Base-by-base conservation (phyloP, 2,888 invertebrate species). In the Ophion slaviceki region DNA sequence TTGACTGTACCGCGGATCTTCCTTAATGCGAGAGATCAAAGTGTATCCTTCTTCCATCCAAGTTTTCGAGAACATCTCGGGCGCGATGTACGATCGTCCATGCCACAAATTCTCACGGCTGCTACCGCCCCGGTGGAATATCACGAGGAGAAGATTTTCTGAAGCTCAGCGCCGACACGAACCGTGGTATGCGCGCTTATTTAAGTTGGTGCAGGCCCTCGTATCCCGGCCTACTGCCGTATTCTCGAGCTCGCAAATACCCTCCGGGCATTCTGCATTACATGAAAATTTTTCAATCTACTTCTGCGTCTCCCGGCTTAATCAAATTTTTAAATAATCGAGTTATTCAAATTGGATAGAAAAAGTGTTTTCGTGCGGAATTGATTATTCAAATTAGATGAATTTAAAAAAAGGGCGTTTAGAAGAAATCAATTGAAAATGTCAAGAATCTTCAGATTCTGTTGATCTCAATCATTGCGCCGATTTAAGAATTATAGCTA, bases 21-120 rank as follows among this genome's bases (percentile, higher is more conserved):
- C 20, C 36, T 57, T 57, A 24, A 67, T 53, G 24, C 64, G 76
- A 72, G 74, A 72, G 70, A 74, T 40, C 66, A 45, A 32, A 47
- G 81, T 82, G 80, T 87, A 79, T 66, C 86, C 88, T 86, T 87
- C 86, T 87, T 80, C 85, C 82, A 87, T 87, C 84, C 86, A 59
- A 20, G 62, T 59, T 71, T 47, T 66, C 24, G 67, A 67, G 77
- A 57, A 67, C 14, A 67, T 77, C 67, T 77, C 28, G 67, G 36
- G 14, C 45, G 32, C 47, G 59, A 53, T 61, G 67, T 62, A 79
- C 17, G 32, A 80, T 68, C 57, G 36, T 17, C 47, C 72, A 47
- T 57, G 72, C 70, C 20, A 47, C 70, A 36, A 70, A 76, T 70
- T 64, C 76, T 70, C 83, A 75, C 76, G 70, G 71, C 40, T 77